Evolutionary conservation across 2,888 invertebrate species (phyloP), one percentile per base, ranked within the genome.

Genomic region (Villa cingulata): DNA sequence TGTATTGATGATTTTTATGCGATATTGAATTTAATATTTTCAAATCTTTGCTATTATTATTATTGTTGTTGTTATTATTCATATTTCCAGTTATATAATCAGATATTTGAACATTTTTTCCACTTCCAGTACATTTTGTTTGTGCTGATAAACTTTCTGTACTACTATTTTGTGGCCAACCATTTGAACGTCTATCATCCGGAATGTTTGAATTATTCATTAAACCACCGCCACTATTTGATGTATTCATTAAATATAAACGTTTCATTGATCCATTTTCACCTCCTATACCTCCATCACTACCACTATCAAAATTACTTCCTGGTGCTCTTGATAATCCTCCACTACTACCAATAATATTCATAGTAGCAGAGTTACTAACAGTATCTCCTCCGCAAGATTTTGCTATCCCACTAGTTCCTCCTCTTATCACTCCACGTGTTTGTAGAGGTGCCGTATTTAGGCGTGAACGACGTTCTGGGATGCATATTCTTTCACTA

Each of bases 61-160:
- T 23, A 7, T 23, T 23, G 23, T 23, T 23, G 23, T 23, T 55
- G 72, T n/a, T n/a, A n/a, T n/a, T n/a, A n/a, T n/a, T n/a, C n/a
- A n/a, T n/a, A 67, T 62, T 78, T 80, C 7, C 9, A 19, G 14
- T 15, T 34, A 4, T 34, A 10, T 10, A 16, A 16, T 16, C 36
- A 46, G 56, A 62, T 16, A 69, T 66, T 51, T 68, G 66, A 43
- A 69, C 66, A 45, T 58, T 64, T 51, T 59, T 61, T 6, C 23
- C 23, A 14, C 42, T 27, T 32, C 54, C 47, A 27, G 55, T 54
- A 42, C 53, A 54, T 45, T 57, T 54, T 65, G 64, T 49, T 46
- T 62, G 63, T 34, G 81, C 78, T 53, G 78, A 82, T 54, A 87
- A 74, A 63, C 88, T 88, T 70, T 89, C 88, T 54, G 78, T 81